Percentiles rank a stretch among this genome's conserved stretches.
phyloP scores from a whole-genome alignment of 92 coral and sea anemone genomes.

The Epizoanthus stellaris region DNA sequence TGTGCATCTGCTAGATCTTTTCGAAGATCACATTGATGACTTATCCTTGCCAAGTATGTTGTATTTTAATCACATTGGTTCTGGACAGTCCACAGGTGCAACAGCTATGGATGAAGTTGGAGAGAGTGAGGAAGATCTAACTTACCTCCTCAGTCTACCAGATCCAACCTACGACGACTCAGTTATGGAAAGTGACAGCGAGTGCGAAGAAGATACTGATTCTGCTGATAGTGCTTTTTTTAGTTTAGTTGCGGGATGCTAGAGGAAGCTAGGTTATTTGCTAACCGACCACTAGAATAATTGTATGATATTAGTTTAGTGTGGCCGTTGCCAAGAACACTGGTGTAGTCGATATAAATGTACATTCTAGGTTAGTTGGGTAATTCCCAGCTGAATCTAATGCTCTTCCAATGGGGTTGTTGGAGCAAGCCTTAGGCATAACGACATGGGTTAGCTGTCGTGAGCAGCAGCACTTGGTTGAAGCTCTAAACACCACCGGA shows the following conservation, averaged over 20 bases:
- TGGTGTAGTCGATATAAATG: too few species aligned
- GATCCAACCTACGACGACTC: not conserved
- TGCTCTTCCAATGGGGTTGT: too few species aligned
- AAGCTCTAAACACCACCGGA: too few species aligned
- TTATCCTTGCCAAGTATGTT: not conserved
- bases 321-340: too few species aligned
- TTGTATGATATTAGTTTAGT: not conserved
- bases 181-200: not conserved
- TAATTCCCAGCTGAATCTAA: too few species aligned
- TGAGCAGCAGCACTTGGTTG: too few species aligned
- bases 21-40: not conserved
- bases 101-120: not conserved
- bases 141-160: not conserved
- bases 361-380: too few species aligned
- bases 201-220: not conserved
- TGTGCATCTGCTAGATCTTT: not conserved
- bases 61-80: not conserved
- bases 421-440: too few species aligned
- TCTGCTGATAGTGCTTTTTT: not conserved
- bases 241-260: not conserved
- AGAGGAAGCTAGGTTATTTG: not conserved
- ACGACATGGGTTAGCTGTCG: too few species aligned
- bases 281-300: not conserved
- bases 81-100: not conserved
- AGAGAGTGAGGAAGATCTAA: not conserved